These are phyloP conservation scores for Drosophila guanche DNA, from an alignment of 1,140 invertebrate genomes.

Conservation along the genomic window DNA sequence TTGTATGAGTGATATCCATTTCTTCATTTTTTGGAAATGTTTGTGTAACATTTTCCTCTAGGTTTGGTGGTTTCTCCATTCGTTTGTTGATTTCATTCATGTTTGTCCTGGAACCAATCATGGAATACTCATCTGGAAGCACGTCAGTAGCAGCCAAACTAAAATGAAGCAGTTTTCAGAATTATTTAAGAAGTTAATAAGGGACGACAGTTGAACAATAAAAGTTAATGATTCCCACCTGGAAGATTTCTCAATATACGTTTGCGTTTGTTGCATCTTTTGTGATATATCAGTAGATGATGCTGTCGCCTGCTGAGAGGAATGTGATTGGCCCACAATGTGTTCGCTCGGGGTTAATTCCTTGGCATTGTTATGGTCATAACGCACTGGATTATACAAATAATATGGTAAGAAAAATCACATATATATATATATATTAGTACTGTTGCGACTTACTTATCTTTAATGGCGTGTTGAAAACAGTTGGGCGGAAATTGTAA, in stretches of 20 bases:
- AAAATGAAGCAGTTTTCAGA: background rate
- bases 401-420: background rate
- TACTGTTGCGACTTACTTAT: constrained; percentile 41
- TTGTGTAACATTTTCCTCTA: background rate
- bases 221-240: constrained; percentile 23
- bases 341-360: background rate
- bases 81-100: background rate
- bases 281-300: constrained; percentile 28
- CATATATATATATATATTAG: background rate
- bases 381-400: background rate
- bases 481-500: constrained; percentile 74
- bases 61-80: background rate
- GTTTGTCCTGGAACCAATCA: background rate
- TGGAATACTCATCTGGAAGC: background rate
- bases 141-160: constrained; percentile 1
- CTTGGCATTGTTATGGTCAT: background rate
- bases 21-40: background rate
- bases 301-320: constrained; percentile 2
- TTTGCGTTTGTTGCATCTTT: constrained; percentile 10
- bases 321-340: constrained; percentile 22
- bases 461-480: constrained; percentile 70
- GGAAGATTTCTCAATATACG: constrained; percentile 18
- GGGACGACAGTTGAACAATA: background rate
- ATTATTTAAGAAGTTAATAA: no score
- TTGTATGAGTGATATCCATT: background rate